Base-by-base conservation (phyloP, 2,113 vertebrate species). In the Herpetotheres cachinnans region DNA sequence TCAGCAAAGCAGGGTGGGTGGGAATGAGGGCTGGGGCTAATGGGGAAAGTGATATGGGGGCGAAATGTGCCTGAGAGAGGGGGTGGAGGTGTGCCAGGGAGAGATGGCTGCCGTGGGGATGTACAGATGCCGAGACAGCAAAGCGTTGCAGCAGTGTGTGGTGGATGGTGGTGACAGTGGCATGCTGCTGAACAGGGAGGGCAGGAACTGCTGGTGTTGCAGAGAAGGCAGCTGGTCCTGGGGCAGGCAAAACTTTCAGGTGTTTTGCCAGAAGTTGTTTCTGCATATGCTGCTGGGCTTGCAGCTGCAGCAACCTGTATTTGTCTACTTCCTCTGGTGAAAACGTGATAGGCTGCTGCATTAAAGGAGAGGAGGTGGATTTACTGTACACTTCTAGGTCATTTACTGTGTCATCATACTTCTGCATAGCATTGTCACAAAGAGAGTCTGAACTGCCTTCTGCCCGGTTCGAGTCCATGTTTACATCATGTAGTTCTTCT, bases 271-370 rank as follows among this genome's bases (percentile, higher is more conserved):
- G 97, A 42, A 97, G 97, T 77, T 99, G 98, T 91, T 99, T 99
- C 98, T 99, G 99, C 98, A 99, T 98, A 94, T 99, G 99, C 97
- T 99, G 99, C 97, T 99, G 99, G 47, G 99, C 99, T 97, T 99
- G 99, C 74, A 99, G 98, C 96, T 99, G 99, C 54, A 99, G 98
- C 86, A 98, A 95, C 79, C 98, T 99, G 81, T 99, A 99, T 97
- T 99, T 99, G 91, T 99, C 99, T 95, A 99, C 98, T 97, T 99
- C 99, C 82, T 99, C 99, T 11, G 99, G 99, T 24, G 99, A 99
- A 97, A 99, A 99, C 19, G 98, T 99, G 97, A 99, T 97, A 82
- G 99, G 99, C 84, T 98, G 98, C 93, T 98, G 98, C 8, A 96
- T 97, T 97, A 99, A 95, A 88, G 98, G 95, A 78, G 98, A 96